A percentile compares a stretch with the other conserved stretches of the same genome.
Evolutionary conservation across 2,113 vertebrate genomes (phyloP).

Genomic region (Corythornis vintsioides): DNA sequence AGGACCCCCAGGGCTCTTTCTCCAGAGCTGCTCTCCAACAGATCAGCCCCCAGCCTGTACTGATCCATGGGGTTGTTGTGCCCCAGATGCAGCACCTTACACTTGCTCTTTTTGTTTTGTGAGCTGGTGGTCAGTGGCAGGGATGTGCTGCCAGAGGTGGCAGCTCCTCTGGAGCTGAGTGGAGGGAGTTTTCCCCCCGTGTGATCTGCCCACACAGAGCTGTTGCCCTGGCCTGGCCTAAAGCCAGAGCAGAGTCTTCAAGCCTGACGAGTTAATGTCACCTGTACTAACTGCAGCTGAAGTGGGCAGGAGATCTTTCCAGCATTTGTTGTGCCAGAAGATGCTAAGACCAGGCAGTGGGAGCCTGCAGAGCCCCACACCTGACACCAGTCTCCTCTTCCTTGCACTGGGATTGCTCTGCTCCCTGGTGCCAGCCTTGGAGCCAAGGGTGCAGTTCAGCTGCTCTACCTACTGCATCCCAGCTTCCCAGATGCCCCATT

Average conservation of each 20-base stretch:
- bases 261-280: not conserved
- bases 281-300: not conserved
- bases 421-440: fast-evolving
- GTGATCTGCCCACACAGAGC: not conserved
- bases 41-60: too few relatives aligned
- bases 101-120: too few relatives aligned
- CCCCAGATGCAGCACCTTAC: too few relatives aligned
- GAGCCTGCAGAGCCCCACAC: not conserved
- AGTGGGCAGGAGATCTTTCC: not conserved
- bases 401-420: not conserved
- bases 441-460: not conserved
- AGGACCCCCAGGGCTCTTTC: too few relatives aligned
- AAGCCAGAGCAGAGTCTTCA: not conserved
- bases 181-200: not conserved
- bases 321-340: not conserved
- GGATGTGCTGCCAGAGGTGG: not conserved
- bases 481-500: not conserved
- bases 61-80: too few relatives aligned
- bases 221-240: not conserved
- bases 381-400: not conserved
- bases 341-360: not conserved
- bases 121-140: not conserved
- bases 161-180: not conserved
- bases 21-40: too few relatives aligned
- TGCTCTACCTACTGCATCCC: not conserved